Conservation (phyloP, 2,113 vertebrate species). For the Catharus fuscescens region DNA sequence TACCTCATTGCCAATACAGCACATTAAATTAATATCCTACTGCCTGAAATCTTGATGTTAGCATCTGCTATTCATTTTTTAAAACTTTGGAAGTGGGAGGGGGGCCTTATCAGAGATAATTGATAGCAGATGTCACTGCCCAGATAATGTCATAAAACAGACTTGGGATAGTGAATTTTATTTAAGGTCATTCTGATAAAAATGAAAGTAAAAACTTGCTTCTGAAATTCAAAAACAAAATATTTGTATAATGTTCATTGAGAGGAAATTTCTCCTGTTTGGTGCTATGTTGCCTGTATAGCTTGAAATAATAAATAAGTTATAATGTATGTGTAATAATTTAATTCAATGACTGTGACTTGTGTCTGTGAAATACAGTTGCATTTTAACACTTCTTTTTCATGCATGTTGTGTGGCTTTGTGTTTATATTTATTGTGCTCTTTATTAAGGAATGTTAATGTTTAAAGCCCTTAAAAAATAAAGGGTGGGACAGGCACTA, state of each 20-base stretch:
- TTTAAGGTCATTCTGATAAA: constrained; percentile 33
- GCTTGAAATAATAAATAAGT: constrained; percentile 72
- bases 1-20: constrained; percentile 57
- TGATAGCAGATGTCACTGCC: background rate
- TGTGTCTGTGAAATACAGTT: constrained; percentile 62
- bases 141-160: background rate
- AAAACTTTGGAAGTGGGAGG: background rate
- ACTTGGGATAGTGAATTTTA: constrained; percentile 12
- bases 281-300: constrained; percentile 62
- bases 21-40: constrained; percentile 10
- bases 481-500: background rate
- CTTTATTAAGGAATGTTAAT: constrained; percentile 25
- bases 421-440: constrained; percentile 46
- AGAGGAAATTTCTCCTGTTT: constrained; percentile 17
- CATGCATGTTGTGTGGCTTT: constrained; percentile 64
- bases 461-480: constrained; percentile 1
- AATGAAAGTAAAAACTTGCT: background rate
- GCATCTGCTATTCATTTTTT: constrained; percentile 17
- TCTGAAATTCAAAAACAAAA: background rate
- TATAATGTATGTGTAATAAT: constrained; percentile 69
- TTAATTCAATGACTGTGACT: constrained; percentile 68
- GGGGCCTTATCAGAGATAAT: background rate
- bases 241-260: constrained; percentile 1
- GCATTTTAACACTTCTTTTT: constrained; percentile 61
- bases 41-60: constrained; percentile 30